Conservation (phyloP, 2,888 invertebrate genomes). For the Lasioglossum vierecki region DNA sequence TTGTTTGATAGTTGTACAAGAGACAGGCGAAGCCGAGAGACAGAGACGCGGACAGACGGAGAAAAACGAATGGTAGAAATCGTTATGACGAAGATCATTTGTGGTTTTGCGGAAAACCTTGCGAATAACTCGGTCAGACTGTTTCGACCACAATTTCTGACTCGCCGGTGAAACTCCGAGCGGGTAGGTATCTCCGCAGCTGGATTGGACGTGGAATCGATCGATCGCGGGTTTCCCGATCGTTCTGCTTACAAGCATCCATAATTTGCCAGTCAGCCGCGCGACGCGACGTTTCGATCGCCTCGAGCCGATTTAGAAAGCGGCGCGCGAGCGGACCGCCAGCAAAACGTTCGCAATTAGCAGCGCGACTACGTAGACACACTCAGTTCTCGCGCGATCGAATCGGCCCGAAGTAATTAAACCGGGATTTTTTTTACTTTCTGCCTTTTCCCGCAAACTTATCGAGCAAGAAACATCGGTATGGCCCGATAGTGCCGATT, state of each 20-base stretch:
- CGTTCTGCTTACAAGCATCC: conserved; percentile 20
- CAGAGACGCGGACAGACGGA: background rate
- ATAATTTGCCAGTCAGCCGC: conserved; percentile 45
- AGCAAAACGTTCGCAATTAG: conserved; percentile 64
- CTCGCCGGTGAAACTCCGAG: conserved; percentile 4
- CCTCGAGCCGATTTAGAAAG: conserved; percentile 52
- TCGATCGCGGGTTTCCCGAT: conserved; percentile 29
- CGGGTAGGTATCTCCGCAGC: conserved; percentile 11
- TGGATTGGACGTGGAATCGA: background rate
- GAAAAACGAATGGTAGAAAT: conserved; percentile 50
- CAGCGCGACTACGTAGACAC: conserved; percentile 37
- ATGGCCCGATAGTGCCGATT: background rate
- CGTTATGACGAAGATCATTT: conserved; percentile 22
- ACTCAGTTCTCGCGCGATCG: conserved; percentile 10
- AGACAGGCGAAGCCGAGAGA: background rate
- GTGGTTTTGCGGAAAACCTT: conserved; percentile 45
- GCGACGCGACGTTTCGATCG: conserved; percentile 39
- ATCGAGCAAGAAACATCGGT: background rate
- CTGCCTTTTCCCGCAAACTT: background rate
- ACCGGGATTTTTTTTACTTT: background rate
- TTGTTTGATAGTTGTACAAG: conserved; percentile 27
- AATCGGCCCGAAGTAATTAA: conserved; percentile 32
- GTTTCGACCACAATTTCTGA: conserved; percentile 18
- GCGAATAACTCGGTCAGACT: conserved; percentile 18
- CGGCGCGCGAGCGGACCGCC: conserved; percentile 27